These are phyloP conservation scores for Parotia lawesii DNA, from an alignment of 2,113 vertebrate species.

Conservation along the genomic window DNA sequence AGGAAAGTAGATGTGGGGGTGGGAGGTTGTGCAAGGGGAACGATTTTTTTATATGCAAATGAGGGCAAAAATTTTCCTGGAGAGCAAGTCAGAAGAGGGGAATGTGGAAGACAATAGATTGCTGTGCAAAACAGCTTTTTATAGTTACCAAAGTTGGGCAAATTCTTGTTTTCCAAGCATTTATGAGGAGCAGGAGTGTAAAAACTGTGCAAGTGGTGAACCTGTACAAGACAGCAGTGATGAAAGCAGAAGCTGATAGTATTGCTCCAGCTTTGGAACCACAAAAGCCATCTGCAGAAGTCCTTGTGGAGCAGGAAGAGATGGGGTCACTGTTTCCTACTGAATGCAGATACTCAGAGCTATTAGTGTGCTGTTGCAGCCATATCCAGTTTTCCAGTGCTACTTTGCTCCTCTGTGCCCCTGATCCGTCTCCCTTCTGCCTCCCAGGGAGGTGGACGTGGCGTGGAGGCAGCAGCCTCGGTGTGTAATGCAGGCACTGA, in stretches of 20 bases:
- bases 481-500: background rate
- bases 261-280: background rate
- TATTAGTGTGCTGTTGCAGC: fast-evolving
- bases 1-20: background rate
- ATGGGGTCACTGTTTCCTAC: background rate
- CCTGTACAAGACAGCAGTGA: background rate
- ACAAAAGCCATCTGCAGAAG: background rate
- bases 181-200: background rate
- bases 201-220: background rate
- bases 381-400: background rate
- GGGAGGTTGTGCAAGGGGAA: fast-evolving
- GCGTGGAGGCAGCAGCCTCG: fast-evolving
- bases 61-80: background rate
- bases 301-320: background rate
- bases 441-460: background rate
- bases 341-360: background rate
- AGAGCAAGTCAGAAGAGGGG: background rate
- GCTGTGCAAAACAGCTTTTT: background rate
- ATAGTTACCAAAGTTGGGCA: background rate
- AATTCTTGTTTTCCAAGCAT: background rate
- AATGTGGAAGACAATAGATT: background rate
- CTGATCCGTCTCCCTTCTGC: background rate
- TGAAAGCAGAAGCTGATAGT: background rate
- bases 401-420: background rate
- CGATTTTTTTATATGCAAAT: background rate